Conservation (phyloP, 2,113 vertebrate species). For the Motacilla alba region DNA sequence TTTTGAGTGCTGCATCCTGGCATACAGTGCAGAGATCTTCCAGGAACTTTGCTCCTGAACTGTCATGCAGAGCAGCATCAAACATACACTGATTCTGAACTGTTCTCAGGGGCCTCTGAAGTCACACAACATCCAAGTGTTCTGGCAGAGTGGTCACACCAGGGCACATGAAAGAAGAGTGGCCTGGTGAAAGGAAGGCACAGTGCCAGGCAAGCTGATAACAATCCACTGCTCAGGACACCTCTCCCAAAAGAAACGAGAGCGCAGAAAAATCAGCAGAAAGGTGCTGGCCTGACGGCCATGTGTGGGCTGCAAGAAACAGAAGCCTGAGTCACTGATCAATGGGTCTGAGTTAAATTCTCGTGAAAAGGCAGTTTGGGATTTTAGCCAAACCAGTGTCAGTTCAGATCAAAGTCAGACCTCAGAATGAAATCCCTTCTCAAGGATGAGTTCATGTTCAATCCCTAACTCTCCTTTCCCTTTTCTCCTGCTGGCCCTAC, state of each 20-base stretch:
- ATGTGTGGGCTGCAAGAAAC: background rate
- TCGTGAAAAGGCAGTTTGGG: background rate
- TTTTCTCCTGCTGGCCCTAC: background rate
- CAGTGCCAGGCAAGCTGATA: background rate
- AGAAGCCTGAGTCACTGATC: background rate
- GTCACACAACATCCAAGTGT: background rate
- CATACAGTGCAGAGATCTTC: background rate
- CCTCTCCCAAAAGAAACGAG: background rate
- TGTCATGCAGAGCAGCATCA: background rate
- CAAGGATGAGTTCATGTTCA: background rate
- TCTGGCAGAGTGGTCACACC: background rate
- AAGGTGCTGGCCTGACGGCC: background rate
- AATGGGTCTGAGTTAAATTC: background rate
- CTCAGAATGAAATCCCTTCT: background rate
- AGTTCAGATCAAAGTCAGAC: background rate
- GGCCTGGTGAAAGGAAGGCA: background rate
- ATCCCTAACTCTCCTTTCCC: background rate
- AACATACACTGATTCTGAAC: rapidly evolving
- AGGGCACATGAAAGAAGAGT: background rate
- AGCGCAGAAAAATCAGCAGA: background rate
- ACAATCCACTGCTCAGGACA: background rate
- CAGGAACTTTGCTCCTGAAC: background rate
- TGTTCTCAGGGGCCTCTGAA: background rate
- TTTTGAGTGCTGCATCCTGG: background rate
- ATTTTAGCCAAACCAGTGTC: background rate